Conservation (phyloP, 2,797 vertebrate species). For the Sebastes umbrosus region DNA sequence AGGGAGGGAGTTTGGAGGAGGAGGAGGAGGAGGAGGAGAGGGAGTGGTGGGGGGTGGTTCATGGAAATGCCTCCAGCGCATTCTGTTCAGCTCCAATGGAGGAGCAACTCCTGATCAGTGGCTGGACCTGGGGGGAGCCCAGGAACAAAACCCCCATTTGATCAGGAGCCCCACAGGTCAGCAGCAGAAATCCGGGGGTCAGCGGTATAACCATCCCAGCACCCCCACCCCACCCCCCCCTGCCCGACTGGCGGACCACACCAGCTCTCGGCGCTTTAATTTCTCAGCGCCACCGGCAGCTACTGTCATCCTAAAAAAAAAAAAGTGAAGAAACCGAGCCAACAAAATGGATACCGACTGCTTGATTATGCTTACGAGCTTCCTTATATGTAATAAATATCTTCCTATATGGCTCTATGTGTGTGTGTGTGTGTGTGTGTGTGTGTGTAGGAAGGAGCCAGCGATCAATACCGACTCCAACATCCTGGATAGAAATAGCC, state of each 20-base stretch:
- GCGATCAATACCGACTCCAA: conserved; percentile 70
- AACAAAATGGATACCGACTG: conserved; percentile 35
- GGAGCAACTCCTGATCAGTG: conserved; percentile 70
- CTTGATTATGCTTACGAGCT: conserved; percentile 32
- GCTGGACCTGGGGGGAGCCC: conserved; percentile 47
- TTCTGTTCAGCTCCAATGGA: conserved; percentile 79
- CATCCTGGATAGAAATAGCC: conserved; percentile 79
- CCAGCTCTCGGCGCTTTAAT: conserved; percentile 7
- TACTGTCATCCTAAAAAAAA: background rate
- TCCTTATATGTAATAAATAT: conserved; percentile 60
- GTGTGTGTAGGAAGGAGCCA: conserved; percentile 59
- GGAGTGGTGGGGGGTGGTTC: conserved; percentile 45
- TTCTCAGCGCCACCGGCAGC: conserved; percentile 9
- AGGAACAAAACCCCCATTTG: conserved; percentile 65
- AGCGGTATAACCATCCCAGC: conserved; percentile 40
- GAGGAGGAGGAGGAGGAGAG: background rate
- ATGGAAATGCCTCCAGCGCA: conserved; percentile 75
- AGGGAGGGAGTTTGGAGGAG: conserved; percentile 45
- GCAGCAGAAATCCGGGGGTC: conserved; percentile 62
- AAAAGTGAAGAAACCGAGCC: conserved; percentile 15
- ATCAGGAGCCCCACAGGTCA: conserved; percentile 70
- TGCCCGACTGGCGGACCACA: conserved; percentile 42
- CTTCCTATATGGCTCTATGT: conserved; percentile 25
- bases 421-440: conserved; percentile 39
- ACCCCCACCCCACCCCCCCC: background rate